Base-by-base conservation (phyloP, 2,888 invertebrate genomes). In the Eristalis pertinax region DNA sequence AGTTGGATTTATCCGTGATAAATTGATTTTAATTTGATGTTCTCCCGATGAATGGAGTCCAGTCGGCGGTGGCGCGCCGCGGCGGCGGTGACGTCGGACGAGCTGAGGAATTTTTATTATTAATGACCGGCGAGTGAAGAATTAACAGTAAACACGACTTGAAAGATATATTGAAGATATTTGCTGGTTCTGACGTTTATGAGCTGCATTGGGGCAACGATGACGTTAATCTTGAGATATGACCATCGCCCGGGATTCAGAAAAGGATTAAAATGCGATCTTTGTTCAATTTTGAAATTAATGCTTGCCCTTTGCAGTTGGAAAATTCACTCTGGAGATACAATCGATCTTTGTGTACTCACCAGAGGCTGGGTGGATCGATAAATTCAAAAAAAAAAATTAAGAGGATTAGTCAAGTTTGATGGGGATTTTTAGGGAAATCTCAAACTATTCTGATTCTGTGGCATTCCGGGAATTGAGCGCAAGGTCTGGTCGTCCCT, bases 1-100 rank as follows among this genome's bases (percentile, higher is more conserved):
- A 50, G 62, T 32, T 50, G 50, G 77, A 85, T 82, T 74, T 65
- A 70, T 19, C 65, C 77, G 70, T 82, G 82, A 86, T 86, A 67
- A 86, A 86, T 86, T 62, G 82, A 62, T 78, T 86, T 78, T 69
- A 68, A 73, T 80, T 72, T 68, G 41, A 64, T 74, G 60, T 26
- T 50, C 50, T n/a, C 19, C 8, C 60, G 19, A n/a, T 35, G 50
- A 50, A 8, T 50, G 50, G 32, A 32, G 32, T 32, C 32, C 32
- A 32, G 32, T 32, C 32, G 32, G 32, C 32, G n/a, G n/a, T n/a
- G n/a, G n/a, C n/a, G n/a, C n/a, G n/a, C n/a, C n/a, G n/a, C n/a
- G 29, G 32, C 32, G 32, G 8, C 10, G 32, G 35, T 35, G 35
- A 11, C 35, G 35, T 35, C 11, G 35, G 43, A 19, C 11, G 60